phyloP scores from a whole-genome alignment of 2,797 vertebrate genomes.

The Girardinus metallicus region DNA sequence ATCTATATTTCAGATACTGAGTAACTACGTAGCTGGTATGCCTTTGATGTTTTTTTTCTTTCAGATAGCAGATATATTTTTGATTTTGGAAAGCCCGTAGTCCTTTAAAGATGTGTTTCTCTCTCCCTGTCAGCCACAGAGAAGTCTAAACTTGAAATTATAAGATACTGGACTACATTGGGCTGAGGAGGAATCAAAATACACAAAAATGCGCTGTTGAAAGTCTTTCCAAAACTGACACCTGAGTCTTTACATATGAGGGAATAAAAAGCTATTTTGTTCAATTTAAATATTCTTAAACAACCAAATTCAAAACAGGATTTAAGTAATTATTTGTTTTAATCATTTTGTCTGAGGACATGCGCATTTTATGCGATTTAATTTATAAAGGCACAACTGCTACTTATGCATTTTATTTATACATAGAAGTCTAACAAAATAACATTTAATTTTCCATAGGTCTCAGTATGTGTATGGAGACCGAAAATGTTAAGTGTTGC shows the following conservation, averaged over 20 bases:
- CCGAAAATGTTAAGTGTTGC: constrained; percentile 47
- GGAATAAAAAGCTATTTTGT: constrained; percentile 41
- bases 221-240: constrained; percentile 16
- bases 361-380: constrained; percentile 80
- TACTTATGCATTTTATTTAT: constrained; percentile 81
- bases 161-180: constrained; percentile 42
- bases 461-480: constrained; percentile 64
- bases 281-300: constrained; percentile 56
- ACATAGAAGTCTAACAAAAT: constrained; percentile 75
- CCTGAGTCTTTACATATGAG: constrained; percentile 38
- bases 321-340: constrained; percentile 60
- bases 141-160: constrained; percentile 24
- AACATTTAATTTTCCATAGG: constrained; percentile 74
- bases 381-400: constrained; percentile 77
- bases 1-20: constrained; percentile 23
- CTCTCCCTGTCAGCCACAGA: constrained; percentile 22
- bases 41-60: constrained; percentile 32
- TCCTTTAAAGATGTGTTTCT: constrained; percentile 25
- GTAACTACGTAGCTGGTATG: constrained; percentile 21
- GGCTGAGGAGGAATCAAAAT: constrained; percentile 29
- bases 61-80: constrained; percentile 31
- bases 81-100: constrained; percentile 30
- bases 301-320: constrained; percentile 63
- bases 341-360: constrained; percentile 77
- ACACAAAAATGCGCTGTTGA: constrained; percentile 31